These are phyloP conservation scores for Squalus acanthias DNA, from an alignment of 2,797 vertebrate genomes.

Conservation along the genomic window DNA sequence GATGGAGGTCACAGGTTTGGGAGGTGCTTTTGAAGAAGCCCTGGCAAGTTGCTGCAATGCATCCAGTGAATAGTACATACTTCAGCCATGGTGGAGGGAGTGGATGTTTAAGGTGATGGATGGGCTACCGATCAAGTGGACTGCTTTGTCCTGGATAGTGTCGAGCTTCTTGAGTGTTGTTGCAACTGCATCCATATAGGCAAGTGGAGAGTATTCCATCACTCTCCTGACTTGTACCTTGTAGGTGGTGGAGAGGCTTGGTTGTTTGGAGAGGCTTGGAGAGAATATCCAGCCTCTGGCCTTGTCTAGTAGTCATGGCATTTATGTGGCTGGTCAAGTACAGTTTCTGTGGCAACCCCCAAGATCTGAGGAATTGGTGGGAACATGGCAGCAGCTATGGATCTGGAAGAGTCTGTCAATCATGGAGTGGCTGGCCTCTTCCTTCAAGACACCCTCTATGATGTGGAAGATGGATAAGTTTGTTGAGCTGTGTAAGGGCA, in stretches of 20 bases:
- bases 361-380: too few species aligned
- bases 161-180: neutral
- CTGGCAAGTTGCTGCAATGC: neutral
- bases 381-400: too few species aligned
- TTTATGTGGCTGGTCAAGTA: neutral
- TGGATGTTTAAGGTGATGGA: neutral
- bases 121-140: neutral
- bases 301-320: neutral
- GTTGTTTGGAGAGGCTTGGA: too few species aligned
- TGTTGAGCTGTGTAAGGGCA: too few species aligned
- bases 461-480: too few species aligned
- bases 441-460: too few species aligned
- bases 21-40: neutral
- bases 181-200: neutral
- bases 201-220: neutral
- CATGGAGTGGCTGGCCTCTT: too few species aligned
- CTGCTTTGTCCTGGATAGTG: neutral
- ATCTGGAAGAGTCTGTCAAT: too few species aligned
- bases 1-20: neutral
- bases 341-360: too few species aligned
- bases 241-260: neutral
- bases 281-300: neutral
- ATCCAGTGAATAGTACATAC: neutral
- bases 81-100: neutral
- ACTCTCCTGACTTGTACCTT: neutral